Conservation (phyloP, 2,888 invertebrate genomes). For the Synergus japonicus region DNA sequence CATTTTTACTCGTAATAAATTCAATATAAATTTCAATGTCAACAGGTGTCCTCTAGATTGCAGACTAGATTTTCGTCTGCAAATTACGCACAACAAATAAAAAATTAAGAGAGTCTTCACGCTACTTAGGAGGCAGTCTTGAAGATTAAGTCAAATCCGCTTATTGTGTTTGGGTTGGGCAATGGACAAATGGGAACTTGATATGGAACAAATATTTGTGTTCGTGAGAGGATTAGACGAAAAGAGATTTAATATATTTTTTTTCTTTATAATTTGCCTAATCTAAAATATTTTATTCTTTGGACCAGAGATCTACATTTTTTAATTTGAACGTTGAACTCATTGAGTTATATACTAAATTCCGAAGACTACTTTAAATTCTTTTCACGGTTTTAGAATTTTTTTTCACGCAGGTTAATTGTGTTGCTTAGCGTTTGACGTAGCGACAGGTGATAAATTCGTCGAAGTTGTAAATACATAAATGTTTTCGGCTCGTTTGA, state of each 20-base stretch:
- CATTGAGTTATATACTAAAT: neutral
- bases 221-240: constrained; percentile 2
- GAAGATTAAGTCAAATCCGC: constrained; percentile 26
- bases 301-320: neutral
- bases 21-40: constrained; percentile 11
- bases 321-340: neutral
- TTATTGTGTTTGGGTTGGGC: constrained; percentile 1
- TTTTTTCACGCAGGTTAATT: neutral
- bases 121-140: neutral
- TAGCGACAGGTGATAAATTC: constrained; percentile 27
- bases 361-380: neutral
- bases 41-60: neutral
- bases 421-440: constrained; percentile 26
- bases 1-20: constrained; percentile 12
- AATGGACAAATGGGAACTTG: neutral
- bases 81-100: neutral
- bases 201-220: constrained; percentile 3
- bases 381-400: neutral
- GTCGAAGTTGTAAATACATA: constrained; percentile 34
- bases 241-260: neutral
- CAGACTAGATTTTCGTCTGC: neutral
- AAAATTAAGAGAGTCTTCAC: neutral
- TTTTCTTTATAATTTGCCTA: neutral
- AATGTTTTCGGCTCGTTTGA: constrained; percentile 28
- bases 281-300: too few relatives aligned